Conservation (phyloP, 1,140 invertebrate genomes). For the Drosophila erecta region DNA sequence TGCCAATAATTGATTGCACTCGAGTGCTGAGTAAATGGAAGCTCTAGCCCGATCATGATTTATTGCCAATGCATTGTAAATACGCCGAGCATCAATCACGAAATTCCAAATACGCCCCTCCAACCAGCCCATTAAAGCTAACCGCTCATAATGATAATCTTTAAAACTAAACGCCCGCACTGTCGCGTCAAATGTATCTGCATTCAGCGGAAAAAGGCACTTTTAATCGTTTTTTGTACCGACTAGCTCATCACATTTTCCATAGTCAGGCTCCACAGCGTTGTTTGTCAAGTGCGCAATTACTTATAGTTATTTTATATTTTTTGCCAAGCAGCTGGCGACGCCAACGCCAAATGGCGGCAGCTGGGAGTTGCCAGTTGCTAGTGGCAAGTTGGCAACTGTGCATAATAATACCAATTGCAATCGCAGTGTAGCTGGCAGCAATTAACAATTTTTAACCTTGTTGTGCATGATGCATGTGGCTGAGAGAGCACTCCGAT, state of each 20-base stretch:
- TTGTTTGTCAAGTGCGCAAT: conserved; percentile 76
- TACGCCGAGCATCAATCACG: conserved; percentile 50
- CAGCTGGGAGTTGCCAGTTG: conserved; percentile 29
- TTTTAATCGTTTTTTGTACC: conserved; percentile 1
- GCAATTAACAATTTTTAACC: conserved; percentile 69
- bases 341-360: conserved; percentile 27
- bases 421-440: conserved; percentile 11
- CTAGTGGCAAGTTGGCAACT: background rate
- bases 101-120: conserved; percentile 43
- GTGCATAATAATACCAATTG: conserved; percentile 49
- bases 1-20: conserved; percentile 19
- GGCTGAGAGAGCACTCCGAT: conserved; percentile 27
- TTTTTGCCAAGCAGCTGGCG: conserved; percentile 25
- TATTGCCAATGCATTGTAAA: conserved; percentile 41
- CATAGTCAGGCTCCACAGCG: conserved; percentile 17
- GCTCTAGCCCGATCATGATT: conserved; percentile 39
- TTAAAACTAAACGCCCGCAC: conserved; percentile 59
- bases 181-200: conserved; percentile 49
- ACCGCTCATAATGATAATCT: conserved; percentile 61
- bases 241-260: conserved; percentile 33
- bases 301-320: conserved; percentile 49
- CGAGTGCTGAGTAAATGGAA: conserved; percentile 18
- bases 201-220: conserved; percentile 9
- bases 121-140: conserved; percentile 27
- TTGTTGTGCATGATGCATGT: conserved; percentile 66